Evolutionary conservation across 2,113 vertebrate genomes (phyloP), one percentile per base, ranked within the genome.

Genomic region (Regulus satrapa): DNA sequence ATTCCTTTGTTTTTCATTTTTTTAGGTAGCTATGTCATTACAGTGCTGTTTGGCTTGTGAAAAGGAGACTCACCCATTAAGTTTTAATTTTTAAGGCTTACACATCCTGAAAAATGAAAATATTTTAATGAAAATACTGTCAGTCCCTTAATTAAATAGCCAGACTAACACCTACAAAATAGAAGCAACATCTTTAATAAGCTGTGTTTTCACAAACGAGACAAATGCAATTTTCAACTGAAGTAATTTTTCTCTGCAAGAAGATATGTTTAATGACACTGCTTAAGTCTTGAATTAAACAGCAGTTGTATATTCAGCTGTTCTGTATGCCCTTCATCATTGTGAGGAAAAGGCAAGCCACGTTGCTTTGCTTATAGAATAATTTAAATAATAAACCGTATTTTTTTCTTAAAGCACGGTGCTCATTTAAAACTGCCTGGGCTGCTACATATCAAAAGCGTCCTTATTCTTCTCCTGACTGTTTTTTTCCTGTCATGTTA

Each of bases 191-290:
- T 78, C 81, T 51, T 79, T 88, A 92, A 95, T 83, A 96, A 94
- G 48, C 48, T 87, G 63, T 32, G 24, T 95, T 89, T 87, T 94
- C 68, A 51, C 12, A 5, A 89, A 49, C 69, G 88, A 94, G 95
- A 95, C 85, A 96, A 95, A 95, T 82, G 83, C 52, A 81, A 78
- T 97, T 97, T 94, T 80, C 86, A 76, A 34, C 61, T 81, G 71
- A 91, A 96, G 68, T 82, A 56, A 76, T 92, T 95, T 95, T 88
- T 76, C 59, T 91, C 67, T 83, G 40, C 80, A 91, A 89, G 26
- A 79, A 83, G 80, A 86, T 92, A 80, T 88, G 56, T 90, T 95
- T 95, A 93, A 94, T 92, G 83, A 83, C 58, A 81, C 71, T 81
- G 89, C 88, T 87, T 90, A 87, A 31, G 31, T 79, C 81, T 74